Base-by-base conservation (phyloP, 1,140 invertebrate species). In the Scaptomyza hsui region DNA sequence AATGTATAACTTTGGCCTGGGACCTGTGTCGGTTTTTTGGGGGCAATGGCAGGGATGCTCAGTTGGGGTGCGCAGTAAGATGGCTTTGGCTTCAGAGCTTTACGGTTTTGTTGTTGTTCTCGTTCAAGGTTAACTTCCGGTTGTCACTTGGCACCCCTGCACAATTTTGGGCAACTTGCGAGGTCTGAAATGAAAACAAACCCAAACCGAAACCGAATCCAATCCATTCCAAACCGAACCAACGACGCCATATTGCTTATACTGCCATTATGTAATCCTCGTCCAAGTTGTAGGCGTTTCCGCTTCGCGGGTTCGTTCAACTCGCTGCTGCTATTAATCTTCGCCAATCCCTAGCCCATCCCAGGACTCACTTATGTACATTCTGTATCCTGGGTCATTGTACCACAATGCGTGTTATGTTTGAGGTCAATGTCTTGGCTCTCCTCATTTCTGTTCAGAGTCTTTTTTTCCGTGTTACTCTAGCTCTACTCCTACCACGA, bases 91-190 rank as follows among this genome's bases (percentile, higher is more conserved):
- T 42, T 9, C 16, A 48, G 37, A 53, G 41, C 42, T 70, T 61
- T 49, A 26, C 19, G 18, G 6, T 29, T 29, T 41, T 62, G 56
- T 35, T 26, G 39, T 45, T 65, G 57, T 42, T 44, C 32, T 32
- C 41, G 16, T 81, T 86, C 82, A 86, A 86, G 82, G 82, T 86
- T 88, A 86, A 78, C 82, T 72, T 80, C 71, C 75, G 61, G 42
- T 57, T 59, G 69, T 67, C 53, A 67, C 48, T 51, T 53, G 37
- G 48, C 41, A 44, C 57, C 60, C 57, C 60, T 62, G 70, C 76
- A 29, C 61, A 85, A 67, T 69, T 47, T 45, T 29, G 15, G 18
- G 19, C 52, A 42, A 47, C 61, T 82, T 82, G 65, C 47, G 79
- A 62, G 63, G 68, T 26, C 49, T 65, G 65, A 52, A 69, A 63